These are phyloP conservation scores for Helarctos malayanus DNA, from an alignment of 2,797 vertebrate genomes.

Conservation along the genomic window DNA sequence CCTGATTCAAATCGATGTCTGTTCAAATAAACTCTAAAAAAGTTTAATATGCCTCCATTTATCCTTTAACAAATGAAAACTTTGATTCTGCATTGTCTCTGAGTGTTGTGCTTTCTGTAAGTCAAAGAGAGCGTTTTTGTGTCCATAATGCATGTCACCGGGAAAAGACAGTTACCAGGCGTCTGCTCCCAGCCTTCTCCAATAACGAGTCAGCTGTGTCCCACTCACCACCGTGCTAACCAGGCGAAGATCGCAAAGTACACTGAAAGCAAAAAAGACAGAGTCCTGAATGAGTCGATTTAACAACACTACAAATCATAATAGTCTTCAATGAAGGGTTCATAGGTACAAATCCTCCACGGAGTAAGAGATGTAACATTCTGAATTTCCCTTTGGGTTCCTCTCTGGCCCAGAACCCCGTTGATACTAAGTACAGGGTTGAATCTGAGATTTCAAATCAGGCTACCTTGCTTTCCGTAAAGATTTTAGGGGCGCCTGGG, in stretches of 20 bases:
- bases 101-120: background rate
- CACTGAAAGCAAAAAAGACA: background rate
- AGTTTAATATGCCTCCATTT: background rate
- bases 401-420: background rate
- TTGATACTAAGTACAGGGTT: background rate
- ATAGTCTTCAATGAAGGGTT: background rate
- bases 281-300: background rate
- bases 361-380: background rate
- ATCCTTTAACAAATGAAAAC: background rate
- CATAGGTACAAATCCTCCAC: background rate
- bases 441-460: constrained; percentile 37
- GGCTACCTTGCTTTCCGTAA: background rate
- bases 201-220: background rate
- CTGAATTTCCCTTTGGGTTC: background rate
- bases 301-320: background rate
- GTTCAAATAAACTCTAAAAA: background rate
- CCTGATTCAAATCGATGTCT: background rate
- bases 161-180: background rate
- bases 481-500: background rate
- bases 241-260: background rate
- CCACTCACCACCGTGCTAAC: background rate
- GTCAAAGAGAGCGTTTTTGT: background rate
- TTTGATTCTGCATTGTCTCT: background rate
- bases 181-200: background rate
- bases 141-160: background rate